Base-by-base conservation (phyloP, 2,888 invertebrate genomes). In the Conchocele bisecta region DNA sequence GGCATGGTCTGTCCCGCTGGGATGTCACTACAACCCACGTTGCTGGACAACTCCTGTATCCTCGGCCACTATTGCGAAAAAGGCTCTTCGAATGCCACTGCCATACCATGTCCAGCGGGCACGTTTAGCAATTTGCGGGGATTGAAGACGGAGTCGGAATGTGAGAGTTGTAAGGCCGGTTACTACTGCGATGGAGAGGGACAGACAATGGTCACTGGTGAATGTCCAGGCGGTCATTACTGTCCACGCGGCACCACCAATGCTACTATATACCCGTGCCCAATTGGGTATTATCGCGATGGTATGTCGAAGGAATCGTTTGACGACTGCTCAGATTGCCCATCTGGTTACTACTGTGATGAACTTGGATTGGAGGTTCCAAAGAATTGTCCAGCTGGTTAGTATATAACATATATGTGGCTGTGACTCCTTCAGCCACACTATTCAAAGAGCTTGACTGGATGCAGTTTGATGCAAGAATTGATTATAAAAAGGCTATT, bases 271-370 rank as follows among this genome's bases (percentile, higher is more conserved):
- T 88, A 65, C 75, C 89, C 89, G 0, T 90, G 90, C 71, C 88
- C 88, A 2, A 83, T 89, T 54, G 89, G 90, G 15, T 90, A 88
- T 75, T 90, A 89, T 81, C 72, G 89, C 41, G 87, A 89, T 41
- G 86, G 86, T 15, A 86, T 89, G n/a, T 88, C 89, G 2, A 83
- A 80, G 26, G 89, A 89, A 63, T 87, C 88, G 6, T 89, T 89
- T 79, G 84, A 87, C 46, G 89, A 89, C 44, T 90, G 90, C 74
- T 83, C 89, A 6, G 87, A 86, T 63, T 90, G 90, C 83, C 81
- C 84, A n/a, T 86, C 89, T n/a, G 90, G 90, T 0, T 88, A 77
- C 59, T 90, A 87, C 72, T 90, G 90, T 80, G 85, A 89, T 54
- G 66, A 67, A n/a, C 83, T 85, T 59, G 89, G 89, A 28, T 79